A percentile compares a stretch with the other conserved stretches of the same genome.
Conservation (phyloP, 2,113 vertebrate genomes). For the Glaucidium brasilianum region DNA sequence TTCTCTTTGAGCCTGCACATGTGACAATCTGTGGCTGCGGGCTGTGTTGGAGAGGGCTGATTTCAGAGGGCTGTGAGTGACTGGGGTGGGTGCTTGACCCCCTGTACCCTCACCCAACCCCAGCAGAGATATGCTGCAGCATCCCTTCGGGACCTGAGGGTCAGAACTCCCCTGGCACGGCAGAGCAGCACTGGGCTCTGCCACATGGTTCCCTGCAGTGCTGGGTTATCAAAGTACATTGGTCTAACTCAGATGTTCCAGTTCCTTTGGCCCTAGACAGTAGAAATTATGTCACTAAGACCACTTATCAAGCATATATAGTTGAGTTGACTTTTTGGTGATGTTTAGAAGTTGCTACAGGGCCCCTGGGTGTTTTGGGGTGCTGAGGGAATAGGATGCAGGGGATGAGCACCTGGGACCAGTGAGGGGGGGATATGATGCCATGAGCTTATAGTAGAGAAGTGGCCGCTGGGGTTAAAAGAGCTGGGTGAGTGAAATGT, state of each 20-base stretch:
- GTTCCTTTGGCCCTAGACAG: neutral
- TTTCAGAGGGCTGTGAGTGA: neutral
- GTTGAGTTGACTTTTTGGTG: neutral
- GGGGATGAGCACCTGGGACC: accelerated
- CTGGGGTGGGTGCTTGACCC: accelerated
- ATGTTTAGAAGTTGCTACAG: neutral
- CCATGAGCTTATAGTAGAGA: accelerated
- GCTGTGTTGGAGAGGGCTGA: neutral
- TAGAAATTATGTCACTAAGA: neutral
- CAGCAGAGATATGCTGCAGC: accelerated
- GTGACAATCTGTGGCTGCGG: accelerated
- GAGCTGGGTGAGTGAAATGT: neutral
- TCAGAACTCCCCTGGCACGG: accelerated
- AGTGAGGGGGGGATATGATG: neutral
- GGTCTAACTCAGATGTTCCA: accelerated
- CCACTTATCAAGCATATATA: accelerated
- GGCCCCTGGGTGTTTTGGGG: accelerated
- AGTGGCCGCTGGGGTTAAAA: neutral
- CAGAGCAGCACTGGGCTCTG: accelerated
- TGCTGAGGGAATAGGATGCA: neutral
- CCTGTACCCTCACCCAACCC: accelerated
- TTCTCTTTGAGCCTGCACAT: accelerated
- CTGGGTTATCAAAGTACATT: accelerated
- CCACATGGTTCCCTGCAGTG: neutral
- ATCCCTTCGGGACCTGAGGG: accelerated